A percentile compares a stretch with the other conserved stretches of the same genome.
These are phyloP conservation scores for Dastarcus helophoroides DNA, from an alignment of 2,888 invertebrate species.

Conservation along the genomic window DNA sequence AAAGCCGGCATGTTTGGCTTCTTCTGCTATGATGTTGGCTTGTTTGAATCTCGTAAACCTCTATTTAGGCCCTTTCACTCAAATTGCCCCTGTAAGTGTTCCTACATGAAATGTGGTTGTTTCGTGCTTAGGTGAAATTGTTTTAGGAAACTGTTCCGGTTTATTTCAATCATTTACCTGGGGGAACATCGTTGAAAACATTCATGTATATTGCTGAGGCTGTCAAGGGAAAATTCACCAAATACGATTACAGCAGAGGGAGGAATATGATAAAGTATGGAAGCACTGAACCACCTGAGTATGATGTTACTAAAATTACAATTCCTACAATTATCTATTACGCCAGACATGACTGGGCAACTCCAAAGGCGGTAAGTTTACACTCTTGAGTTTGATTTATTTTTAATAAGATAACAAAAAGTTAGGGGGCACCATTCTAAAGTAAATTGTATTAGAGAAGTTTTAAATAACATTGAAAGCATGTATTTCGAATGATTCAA, in stretches of 20 bases:
- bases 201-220: constrained; percentile 27
- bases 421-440: too few relatives aligned
- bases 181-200: constrained; percentile 29
- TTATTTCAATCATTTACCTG: constrained; percentile 30
- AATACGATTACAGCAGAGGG: constrained; percentile 44
- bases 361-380: constrained; percentile 42
- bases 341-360: constrained; percentile 51
- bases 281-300: constrained; percentile 42
- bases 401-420: too few relatives aligned
- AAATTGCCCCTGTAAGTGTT: constrained; percentile 30
- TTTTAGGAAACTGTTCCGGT: constrained; percentile 32
- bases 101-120: not conserved
- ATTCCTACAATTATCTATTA: constrained; percentile 50
- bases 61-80: constrained; percentile 30
- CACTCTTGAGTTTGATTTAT: too few relatives aligned
- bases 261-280: constrained; percentile 42
- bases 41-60: constrained; percentile 26
- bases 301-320: constrained; percentile 46
- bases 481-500: too few relatives aligned
- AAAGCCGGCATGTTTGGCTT: constrained; percentile 26
- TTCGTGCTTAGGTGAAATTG: not conserved
- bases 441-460: too few relatives aligned
- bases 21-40: constrained; percentile 25
- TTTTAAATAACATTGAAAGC: too few relatives aligned
- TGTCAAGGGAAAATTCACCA: constrained; percentile 38